Evolutionary conservation across 2,888 invertebrate species (phyloP).

Genomic region (Lasioglossum lativentre): DNA sequence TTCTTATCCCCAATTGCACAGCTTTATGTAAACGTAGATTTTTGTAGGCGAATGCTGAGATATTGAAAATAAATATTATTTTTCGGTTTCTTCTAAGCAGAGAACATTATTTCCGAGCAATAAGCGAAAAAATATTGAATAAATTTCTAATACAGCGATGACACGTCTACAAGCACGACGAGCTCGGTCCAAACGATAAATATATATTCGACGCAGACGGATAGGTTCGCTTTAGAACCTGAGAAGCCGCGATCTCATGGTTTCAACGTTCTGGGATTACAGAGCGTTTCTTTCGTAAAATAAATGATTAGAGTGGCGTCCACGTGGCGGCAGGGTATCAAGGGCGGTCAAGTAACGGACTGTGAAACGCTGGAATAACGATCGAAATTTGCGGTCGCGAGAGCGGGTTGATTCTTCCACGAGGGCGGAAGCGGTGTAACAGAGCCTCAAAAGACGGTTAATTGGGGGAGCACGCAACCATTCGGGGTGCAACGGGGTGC

Average conservation of each 20-base stretch:
- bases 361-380: constrained; percentile 58
- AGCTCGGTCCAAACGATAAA: not conserved
- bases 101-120: too few relatives aligned
- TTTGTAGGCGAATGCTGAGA: too few relatives aligned
- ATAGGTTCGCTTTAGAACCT: not conserved
- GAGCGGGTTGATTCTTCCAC: constrained; percentile 47
- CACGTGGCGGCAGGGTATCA: constrained; percentile 2
- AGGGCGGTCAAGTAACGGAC: constrained; percentile 27
- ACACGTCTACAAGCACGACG: not conserved
- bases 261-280: constrained; percentile 5
- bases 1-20: too few relatives aligned
- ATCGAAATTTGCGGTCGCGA: constrained; percentile 51
- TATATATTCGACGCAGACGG: not conserved
- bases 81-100: too few relatives aligned
- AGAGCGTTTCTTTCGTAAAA: not conserved
- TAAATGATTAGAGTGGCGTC: not conserved
- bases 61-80: too few relatives aligned
- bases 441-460: constrained; percentile 76
- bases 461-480: constrained; percentile 69
- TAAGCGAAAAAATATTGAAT: too few relatives aligned
- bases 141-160: too few relatives aligned
- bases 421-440: constrained; percentile 66
- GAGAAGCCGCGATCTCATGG: not conserved
- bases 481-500: constrained; percentile 58
- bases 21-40: too few relatives aligned